These are phyloP conservation scores for Hylomyscus alleni DNA, from an alignment of 2,797 vertebrate genomes.

Conservation along the genomic window DNA sequence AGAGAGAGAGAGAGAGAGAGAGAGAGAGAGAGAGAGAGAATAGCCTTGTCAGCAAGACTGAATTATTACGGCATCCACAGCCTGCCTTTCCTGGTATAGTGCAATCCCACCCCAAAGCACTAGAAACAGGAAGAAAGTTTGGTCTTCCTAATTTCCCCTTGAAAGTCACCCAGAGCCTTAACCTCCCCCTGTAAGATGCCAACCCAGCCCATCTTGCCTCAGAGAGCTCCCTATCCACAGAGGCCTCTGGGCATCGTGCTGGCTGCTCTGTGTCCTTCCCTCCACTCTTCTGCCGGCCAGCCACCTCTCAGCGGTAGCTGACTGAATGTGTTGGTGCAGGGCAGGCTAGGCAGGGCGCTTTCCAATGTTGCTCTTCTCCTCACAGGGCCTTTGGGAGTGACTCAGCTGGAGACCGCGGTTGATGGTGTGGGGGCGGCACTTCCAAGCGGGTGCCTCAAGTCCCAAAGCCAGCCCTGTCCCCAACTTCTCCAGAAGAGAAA, in stretches of 20 bases:
- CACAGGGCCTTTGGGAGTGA: neutral
- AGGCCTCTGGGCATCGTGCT: neutral
- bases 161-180: neutral
- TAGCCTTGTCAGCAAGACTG: slow-evolving; percentile 49
- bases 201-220: neutral
- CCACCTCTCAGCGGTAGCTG: neutral
- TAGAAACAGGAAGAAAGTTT: slow-evolving; percentile 44
- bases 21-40: neutral
- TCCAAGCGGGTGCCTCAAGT: slow-evolving; percentile 32
- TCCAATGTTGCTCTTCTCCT: neutral
- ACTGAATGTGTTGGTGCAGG: neutral
- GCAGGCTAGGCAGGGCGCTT: neutral
- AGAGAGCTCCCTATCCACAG: neutral
- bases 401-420: slow-evolving; percentile 31
- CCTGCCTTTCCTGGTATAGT: slow-evolving; percentile 2
- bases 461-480: slow-evolving; percentile 64
- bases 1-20: too few species aligned
- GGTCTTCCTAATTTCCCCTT: neutral
- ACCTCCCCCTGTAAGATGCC: neutral
- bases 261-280: neutral
- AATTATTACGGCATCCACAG: neutral
- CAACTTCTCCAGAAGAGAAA: neutral
- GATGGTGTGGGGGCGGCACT: slow-evolving; percentile 24
- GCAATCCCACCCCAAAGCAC: slow-evolving; percentile 4
- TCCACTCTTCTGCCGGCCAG: neutral